Evolutionary conservation across 2,888 invertebrate genomes (phyloP), one percentile per base, ranked within the genome.

Genomic region (Agrotis exclamationis): DNA sequence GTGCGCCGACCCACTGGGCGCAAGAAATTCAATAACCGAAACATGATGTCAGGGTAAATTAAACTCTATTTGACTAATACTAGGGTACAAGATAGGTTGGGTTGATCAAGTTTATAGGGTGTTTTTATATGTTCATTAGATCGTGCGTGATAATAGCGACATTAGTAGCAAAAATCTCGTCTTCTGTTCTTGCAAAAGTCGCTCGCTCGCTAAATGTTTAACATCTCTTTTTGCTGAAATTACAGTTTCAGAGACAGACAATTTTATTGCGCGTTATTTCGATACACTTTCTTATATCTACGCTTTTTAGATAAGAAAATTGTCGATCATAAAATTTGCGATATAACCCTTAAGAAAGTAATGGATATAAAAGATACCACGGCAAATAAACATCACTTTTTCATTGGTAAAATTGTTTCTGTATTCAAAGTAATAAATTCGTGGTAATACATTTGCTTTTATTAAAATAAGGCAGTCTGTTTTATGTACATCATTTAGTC

Each of bases 131-230:
- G 67, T 65, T 63, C 70, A 72, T 79, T 48, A 70, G 54, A 56
- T 80, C 56, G 76, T 84, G 83, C 87, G 87, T 86, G 86, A 86
- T 86, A 88, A 87, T 81, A 86, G 85, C 74, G 73, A 80, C 82
- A 84, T 88, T 86, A 87, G 81, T 71, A 85, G 79, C 79, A 72
- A 82, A 82, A 85, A 82, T 85, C 81, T 79, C 63, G 70, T 66
- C 63, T 75, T 79, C 84, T 81, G 86, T 83, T 84, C 81, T 80
- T 79, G 62, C 51, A 63, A 78, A 74, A 74, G 70, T 77, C 74
- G 57, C 68, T 70, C 72, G 64, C 71, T 72, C 58, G 33, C 78
- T 83, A 70, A 77, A 70, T 69, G 70, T 65, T 54, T 18, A 58
- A 83, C 75, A 75, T 78, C 60, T 67, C 39, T 73, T 75, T 83